Conservation (phyloP, 2,888 invertebrate species). For the Leucoptera coffeella region DNA sequence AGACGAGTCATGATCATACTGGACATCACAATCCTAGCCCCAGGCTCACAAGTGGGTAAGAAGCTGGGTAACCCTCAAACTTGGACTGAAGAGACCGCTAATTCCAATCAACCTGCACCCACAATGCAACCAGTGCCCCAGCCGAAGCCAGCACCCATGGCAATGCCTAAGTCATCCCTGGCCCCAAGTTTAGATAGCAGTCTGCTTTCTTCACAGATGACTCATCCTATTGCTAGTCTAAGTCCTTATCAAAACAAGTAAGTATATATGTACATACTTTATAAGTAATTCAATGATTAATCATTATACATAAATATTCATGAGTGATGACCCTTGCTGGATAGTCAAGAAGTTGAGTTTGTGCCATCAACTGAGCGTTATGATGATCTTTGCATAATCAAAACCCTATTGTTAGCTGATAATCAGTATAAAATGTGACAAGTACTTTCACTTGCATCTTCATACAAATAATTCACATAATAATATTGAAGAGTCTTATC, state of each 20-base stretch:
- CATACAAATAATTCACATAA: no score
- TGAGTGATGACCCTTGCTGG: no score
- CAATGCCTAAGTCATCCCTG: constrained; percentile 9
- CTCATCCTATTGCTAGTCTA: constrained; percentile 75
- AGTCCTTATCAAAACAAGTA: constrained; percentile 92
- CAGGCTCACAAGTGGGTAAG: constrained; percentile 64
- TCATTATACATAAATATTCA: no score
- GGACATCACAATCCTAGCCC: constrained; percentile 65
- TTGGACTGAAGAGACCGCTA: constrained; percentile 31
- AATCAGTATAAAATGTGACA: no score
- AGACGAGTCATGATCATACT: constrained; percentile 83
- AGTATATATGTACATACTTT: constrained; percentile 11
- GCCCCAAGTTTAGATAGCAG: constrained; percentile 26
- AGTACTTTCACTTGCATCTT: no score
- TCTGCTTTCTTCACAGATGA: constrained; percentile 41
- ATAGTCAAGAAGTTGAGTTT: no score
- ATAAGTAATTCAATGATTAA: no score
- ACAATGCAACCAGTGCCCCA: constrained; percentile 14
- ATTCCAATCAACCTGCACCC: constrained; percentile 13
- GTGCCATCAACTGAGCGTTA: no score
- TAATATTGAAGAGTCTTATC: no score
- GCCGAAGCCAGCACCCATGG: constrained; percentile 9
- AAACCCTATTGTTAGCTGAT: no score
- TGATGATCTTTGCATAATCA: no score
- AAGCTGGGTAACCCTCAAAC: constrained; percentile 81